Evolutionary conservation across 2,797 vertebrate genomes (phyloP), one percentile per base, ranked within the genome.

Genomic region (Betta splendens): DNA sequence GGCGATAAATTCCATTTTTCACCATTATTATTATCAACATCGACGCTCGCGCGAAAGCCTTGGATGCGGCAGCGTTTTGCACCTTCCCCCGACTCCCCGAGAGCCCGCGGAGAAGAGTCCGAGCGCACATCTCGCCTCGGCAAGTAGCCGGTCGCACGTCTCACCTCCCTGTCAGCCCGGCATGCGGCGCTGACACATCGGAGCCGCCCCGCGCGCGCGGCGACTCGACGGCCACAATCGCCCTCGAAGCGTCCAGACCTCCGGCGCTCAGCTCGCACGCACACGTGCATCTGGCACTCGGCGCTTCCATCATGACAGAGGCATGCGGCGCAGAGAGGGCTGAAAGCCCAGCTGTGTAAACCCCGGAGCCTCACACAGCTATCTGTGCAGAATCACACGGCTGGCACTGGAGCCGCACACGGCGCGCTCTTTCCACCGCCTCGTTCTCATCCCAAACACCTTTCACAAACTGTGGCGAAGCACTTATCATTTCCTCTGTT

Each of bases 281-380:
- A 36, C 71, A 28, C 3, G 9, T 46, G 60, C 68, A 81, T 83
- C 79, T 81, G 80, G 68, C 63, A 7, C 66, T 50, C 87, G 68
- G 68, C 63, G 7, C 66, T 50, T 87, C 68, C 76, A 73, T 85
- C 64, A 77, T 50, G 44, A 18, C 46, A 48, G 52, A 83, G 66
- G 77, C 73, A 83, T 67, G 68, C 66, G 36, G 63, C 45, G 26
- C 8, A 48, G 50, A 57, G 15, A 43, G 54, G 13, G 29, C 47
- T 38, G 46, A 55, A 51, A 53, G 48, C 37, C 38, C 69, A 67
- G 65, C 75, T 77, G 75, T 32, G 44, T 29, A 36, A 58, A 40
- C 26, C 50, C 35, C 18, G 69, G 52, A 47, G 16, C 71, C 43
- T 9, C 36, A 62, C 64, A 59, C 35, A 67, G 40, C 31, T 53